Base-by-base conservation (phyloP, 2,888 invertebrate species). In the Calameuta pallipes region DNA sequence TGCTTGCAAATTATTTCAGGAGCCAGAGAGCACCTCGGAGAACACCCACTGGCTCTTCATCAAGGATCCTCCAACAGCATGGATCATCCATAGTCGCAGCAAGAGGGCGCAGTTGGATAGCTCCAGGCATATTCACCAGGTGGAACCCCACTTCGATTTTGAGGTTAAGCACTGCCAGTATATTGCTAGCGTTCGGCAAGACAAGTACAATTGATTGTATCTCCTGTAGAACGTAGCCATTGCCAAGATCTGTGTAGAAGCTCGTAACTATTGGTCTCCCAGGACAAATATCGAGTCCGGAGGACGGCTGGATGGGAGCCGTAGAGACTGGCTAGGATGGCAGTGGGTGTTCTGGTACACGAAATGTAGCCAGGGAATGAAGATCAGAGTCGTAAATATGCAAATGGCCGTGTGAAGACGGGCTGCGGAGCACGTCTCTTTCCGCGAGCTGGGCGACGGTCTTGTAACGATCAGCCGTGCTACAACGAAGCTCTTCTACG, bases 351-450 rank as follows among this genome's bases (percentile, higher is more conserved):
- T 15, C 23, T 56, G 56, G 23, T 56, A 56, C 23, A 56, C 56
- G 56, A 56, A 56, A 56, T 56, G 56, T 56, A 56, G 56, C 23
- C 71, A 71, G 75, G 34, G 75, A 73, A 41, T 37, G 79, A 79
- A 78, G 80, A 82, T 78, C 81, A 74, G 36, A 79, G 79, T 80
- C 83, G 78, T 83, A 83, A 83, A 83, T 81, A 83, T 83, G 83
- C 80, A 83, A 83, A 83, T 83, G 68, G 76, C 76, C 56, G 74
- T 71, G 79, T 74, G 78, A 78, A 79, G 78, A 35, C 75, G 73
- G 34, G 69, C 76, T 33, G 75, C 23, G 34, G 69, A 31, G 41
- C 56, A 74, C 70, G 77, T 78, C 76, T 74, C 79, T 79, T 77
- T 76, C 75, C 79, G 75, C 76, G 78, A 76, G 76, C 80, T 76